A percentile compares a stretch with the other conserved stretches of the same genome.
Conservation (phyloP, 2,113 vertebrate genomes). For the Opisthocomus hoazin region DNA sequence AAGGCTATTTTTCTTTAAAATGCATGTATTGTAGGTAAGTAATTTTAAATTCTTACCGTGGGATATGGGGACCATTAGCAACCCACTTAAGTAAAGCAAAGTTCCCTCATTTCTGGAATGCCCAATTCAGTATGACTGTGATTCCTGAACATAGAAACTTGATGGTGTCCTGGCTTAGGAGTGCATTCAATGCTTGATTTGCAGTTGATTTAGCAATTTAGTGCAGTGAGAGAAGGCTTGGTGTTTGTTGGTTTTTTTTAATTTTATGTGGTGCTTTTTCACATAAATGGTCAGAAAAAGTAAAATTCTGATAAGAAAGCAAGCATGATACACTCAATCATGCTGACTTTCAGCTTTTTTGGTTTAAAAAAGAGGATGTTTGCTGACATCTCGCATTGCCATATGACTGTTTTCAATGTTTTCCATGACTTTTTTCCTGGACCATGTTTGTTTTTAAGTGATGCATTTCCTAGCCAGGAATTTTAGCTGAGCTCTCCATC, state of each 20-base stretch:
- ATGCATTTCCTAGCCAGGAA: slow-evolving; percentile 66
- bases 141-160: background rate
- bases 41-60: background rate
- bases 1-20: slow-evolving; percentile 1
- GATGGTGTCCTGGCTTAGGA: background rate
- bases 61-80: background rate
- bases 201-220: background rate
- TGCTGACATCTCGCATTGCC: slow-evolving; percentile 35
- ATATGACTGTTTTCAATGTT: slow-evolving; percentile 41
- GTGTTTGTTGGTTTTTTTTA: background rate
- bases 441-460: slow-evolving; percentile 57
- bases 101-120: background rate
- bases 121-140: background rate
- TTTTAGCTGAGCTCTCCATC: slow-evolving; percentile 36
- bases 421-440: slow-evolving; percentile 71
- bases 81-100: background rate
- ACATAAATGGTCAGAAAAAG: background rate
- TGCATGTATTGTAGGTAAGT: background rate
- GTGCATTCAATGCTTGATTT: background rate
- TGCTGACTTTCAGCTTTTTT: slow-evolving; percentile 10
- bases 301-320: slow-evolving; percentile 45
- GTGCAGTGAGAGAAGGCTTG: background rate
- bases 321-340: background rate
- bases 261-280: background rate
- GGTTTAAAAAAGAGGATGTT: background rate